phyloP scores from a whole-genome alignment of 2,797 vertebrate genomes.

The Enoplosus armatus region DNA sequence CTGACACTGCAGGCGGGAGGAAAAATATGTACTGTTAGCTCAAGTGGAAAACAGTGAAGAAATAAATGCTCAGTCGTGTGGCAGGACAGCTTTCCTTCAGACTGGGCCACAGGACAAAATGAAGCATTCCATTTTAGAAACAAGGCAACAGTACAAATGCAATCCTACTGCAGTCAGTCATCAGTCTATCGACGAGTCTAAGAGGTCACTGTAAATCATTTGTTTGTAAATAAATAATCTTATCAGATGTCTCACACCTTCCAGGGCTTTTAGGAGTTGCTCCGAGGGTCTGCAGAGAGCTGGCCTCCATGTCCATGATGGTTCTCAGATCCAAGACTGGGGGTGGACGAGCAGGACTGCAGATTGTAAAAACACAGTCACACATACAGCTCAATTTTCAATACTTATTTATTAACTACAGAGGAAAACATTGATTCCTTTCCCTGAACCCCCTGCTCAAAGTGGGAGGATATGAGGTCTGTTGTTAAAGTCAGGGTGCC shows the following conservation, averaged over 20 bases:
- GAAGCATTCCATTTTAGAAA: not conserved
- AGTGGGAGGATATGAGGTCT: slow-evolving; percentile 10
- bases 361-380: slow-evolving; percentile 48
- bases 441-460: slow-evolving; percentile 2
- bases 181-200: not conserved
- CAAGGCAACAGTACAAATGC: not conserved
- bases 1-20: slow-evolving; percentile 54
- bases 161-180: not conserved
- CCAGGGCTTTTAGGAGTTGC: slow-evolving; percentile 89
- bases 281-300: slow-evolving; percentile 85
- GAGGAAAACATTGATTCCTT: not conserved
- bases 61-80: not conserved
- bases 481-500: not conserved
- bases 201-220: not conserved
- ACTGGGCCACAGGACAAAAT: not conserved
- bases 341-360: slow-evolving; percentile 83
- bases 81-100: not conserved
- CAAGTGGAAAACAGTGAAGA: slow-evolving; percentile 7
- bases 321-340: slow-evolving; percentile 94
- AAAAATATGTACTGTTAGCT: slow-evolving; percentile 33
- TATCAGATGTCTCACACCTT: slow-evolving; percentile 58
- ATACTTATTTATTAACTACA: not conserved
- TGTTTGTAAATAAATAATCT: not conserved
- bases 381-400: slow-evolving; percentile 19
- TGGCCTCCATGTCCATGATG: slow-evolving; percentile 98